Conservation (phyloP, 2,113 vertebrate genomes). For the Madoqua kirkii region DNA sequence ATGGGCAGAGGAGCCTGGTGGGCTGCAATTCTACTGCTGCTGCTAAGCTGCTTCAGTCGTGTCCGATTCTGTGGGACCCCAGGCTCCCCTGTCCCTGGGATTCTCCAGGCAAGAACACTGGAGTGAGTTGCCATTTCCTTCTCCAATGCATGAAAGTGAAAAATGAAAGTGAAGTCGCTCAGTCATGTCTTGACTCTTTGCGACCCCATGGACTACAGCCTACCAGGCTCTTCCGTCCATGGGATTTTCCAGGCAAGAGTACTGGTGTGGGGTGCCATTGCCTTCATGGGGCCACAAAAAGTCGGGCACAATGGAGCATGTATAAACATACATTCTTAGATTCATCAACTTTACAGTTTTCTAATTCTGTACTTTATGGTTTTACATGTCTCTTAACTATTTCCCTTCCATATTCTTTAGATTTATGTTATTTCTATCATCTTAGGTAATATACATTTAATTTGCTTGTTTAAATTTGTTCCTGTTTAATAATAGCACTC, state of each 20-base stretch:
- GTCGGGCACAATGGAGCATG: not conserved
- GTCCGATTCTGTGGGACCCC: too few species aligned
- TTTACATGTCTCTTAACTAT: not conserved
- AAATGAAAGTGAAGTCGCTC: too few species aligned
- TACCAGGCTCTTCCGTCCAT: too few species aligned
- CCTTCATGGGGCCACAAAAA: not conserved
- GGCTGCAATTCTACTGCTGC: not conserved
- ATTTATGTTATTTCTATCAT: not conserved
- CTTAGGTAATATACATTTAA: not conserved
- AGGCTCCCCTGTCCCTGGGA: too few species aligned
- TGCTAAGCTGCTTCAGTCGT: too few species aligned
- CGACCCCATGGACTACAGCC: too few species aligned
- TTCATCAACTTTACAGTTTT: not conserved
- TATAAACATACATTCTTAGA: not conserved
- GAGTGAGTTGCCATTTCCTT: too few species aligned
- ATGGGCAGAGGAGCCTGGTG: not conserved
- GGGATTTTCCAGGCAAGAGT: too few species aligned
- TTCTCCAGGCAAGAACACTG: too few species aligned
- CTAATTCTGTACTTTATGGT: not conserved
- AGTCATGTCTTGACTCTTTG: too few species aligned
- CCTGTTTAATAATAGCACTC: not conserved
- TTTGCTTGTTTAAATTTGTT: constrained; percentile 13
- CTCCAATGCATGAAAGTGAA: too few species aligned
- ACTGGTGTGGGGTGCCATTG: too few species aligned
- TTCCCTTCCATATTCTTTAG: not conserved